Conservation (phyloP, 2,113 vertebrate genomes). For the Poeciliopsis prolifica region DNA sequence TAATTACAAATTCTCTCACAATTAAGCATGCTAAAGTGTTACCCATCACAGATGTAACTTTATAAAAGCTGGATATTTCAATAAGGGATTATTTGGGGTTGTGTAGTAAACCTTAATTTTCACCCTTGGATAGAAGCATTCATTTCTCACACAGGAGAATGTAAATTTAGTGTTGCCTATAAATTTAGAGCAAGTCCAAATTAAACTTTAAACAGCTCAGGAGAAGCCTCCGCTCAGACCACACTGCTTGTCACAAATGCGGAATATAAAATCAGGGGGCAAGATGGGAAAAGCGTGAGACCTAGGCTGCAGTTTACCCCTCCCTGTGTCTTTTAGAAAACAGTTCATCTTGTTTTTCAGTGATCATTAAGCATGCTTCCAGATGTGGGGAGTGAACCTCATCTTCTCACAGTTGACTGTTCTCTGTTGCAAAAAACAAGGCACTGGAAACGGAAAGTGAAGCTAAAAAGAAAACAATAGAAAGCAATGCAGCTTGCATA, state of each 20-base stretch:
- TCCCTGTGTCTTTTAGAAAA: constrained; percentile 58
- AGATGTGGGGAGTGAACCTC: constrained; percentile 72
- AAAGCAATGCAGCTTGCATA: constrained; percentile 46
- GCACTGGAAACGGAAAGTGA: constrained; percentile 34
- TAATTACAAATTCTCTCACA: constrained; percentile 34
- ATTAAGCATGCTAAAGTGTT: constrained; percentile 32
- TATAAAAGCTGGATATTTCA: constrained; percentile 24
- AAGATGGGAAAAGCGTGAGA: constrained; percentile 53
- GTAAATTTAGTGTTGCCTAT: constrained; percentile 57
- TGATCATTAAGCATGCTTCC: constrained; percentile 75
- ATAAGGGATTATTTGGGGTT: constrained; percentile 13
- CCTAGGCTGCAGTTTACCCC: constrained; percentile 38
- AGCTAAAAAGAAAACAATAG: constrained; percentile 10
- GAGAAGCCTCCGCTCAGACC: constrained; percentile 46
- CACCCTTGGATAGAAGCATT: constrained; percentile 38
- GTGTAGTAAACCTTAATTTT: constrained; percentile 5
- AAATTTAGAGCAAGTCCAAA: constrained; percentile 70
- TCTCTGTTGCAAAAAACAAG: constrained; percentile 55
- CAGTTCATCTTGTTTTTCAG: constrained; percentile 68
- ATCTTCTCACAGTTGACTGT: constrained; percentile 51
- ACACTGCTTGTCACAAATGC: constrained; percentile 47
- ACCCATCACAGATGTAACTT: constrained; percentile 30
- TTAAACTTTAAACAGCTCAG: constrained; percentile 66
- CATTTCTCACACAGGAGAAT: constrained; percentile 63
- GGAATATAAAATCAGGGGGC: constrained; percentile 26